Conservation (phyloP, 1,140 invertebrate species). For the Zaprionus kolodkinae region DNA sequence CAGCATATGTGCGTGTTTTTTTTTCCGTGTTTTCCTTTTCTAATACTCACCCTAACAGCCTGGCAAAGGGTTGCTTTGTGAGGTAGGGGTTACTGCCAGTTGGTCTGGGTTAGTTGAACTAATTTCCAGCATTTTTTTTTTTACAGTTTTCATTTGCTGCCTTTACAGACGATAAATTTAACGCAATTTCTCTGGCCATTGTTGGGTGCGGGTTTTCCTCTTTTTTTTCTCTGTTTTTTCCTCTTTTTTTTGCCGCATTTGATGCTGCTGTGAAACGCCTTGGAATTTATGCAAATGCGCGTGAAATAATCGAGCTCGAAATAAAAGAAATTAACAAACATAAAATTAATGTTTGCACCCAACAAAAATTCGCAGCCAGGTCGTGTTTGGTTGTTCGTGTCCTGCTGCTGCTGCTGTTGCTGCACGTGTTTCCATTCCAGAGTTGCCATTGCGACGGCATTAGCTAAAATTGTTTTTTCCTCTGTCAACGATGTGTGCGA, state of each 20-base stretch:
- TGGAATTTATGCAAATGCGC: slow-evolving; percentile 80
- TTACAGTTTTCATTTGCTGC: slow-evolving; percentile 41
- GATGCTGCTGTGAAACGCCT: slow-evolving; percentile 53
- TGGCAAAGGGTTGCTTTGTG: slow-evolving; percentile 42
- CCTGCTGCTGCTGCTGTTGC: background rate
- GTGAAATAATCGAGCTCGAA: slow-evolving; percentile 70
- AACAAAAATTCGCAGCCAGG: slow-evolving; percentile 61
- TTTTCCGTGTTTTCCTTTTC: background rate
- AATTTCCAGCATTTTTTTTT: slow-evolving; percentile 62
- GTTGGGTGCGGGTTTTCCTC: slow-evolving; percentile 5
- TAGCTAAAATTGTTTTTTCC: slow-evolving; percentile 68
- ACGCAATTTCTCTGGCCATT: slow-evolving; percentile 63
- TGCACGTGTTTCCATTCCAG: slow-evolving; percentile 76
- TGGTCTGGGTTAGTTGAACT: slow-evolving; percentile 68
- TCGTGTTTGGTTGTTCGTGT: background rate
- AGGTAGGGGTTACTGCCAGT: slow-evolving; percentile 16
- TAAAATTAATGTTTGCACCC: slow-evolving; percentile 82
- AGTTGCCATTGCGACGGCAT: slow-evolving; percentile 32
- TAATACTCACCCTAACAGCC: slow-evolving; percentile 1
- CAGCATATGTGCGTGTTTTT: slow-evolving; percentile 54
- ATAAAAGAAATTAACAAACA: slow-evolving; percentile 83
- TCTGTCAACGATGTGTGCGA: slow-evolving; percentile 56
- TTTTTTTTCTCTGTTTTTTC: background rate
- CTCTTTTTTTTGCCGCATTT: slow-evolving; percentile 17
- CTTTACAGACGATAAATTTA: slow-evolving; percentile 80